Evolutionary conservation across 2,797 vertebrate species (phyloP).

Genomic region (Lepilemur ruficaudatus): DNA sequence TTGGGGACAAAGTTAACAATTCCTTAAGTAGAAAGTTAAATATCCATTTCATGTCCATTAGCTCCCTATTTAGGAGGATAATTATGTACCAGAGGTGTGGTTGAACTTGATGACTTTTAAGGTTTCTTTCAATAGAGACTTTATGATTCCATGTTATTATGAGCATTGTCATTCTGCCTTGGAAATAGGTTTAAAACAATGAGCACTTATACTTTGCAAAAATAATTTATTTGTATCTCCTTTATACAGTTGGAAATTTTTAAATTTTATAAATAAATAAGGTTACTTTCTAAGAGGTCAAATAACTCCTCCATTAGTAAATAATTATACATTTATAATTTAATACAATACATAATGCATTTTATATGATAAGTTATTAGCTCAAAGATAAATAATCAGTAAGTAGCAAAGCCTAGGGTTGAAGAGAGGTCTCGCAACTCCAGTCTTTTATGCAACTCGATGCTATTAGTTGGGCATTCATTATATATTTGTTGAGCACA

Average conservation of each 20-base stretch:
- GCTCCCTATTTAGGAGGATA: not conserved
- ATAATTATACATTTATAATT: not conserved
- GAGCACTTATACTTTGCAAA: not conserved
- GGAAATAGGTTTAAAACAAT: not conserved
- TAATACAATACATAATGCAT: not conserved
- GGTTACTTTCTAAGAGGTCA: not conserved
- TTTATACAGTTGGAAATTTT: not conserved
- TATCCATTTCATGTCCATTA: not conserved
- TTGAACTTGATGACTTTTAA: not conserved
- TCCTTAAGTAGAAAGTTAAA: not conserved
- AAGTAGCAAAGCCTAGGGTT: not conserved
- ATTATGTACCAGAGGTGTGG: not conserved
- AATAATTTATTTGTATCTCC: not conserved
- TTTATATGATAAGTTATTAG: not conserved
- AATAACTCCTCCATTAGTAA: not conserved
- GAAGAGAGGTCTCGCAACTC: not conserved
- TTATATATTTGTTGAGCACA: not conserved
- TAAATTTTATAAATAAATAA: not conserved
- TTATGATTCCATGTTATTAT: not conserved
- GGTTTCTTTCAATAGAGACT: not conserved
- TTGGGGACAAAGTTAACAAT: not conserved
- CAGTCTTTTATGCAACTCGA: not conserved
- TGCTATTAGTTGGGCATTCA: not conserved
- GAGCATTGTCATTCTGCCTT: not conserved
- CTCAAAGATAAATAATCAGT: not conserved